Conservation (phyloP, 2,113 vertebrate species). For the Toxotes chatareus region DNA sequence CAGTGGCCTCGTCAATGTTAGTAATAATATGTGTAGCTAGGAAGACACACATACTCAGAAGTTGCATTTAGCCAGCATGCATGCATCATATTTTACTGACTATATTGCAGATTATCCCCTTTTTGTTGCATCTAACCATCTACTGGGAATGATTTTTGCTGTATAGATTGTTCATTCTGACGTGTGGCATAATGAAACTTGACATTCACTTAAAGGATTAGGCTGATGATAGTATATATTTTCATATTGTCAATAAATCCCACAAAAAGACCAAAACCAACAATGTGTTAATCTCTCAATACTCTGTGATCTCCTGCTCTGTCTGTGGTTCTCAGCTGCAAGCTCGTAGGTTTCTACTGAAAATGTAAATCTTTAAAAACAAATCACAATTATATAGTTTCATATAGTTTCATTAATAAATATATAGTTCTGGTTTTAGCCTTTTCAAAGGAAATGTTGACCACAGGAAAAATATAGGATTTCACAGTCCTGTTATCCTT, state of each 20-base stretch:
- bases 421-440: too few species aligned
- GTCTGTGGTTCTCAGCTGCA: too few species aligned
- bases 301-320: too few species aligned
- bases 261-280: too few species aligned
- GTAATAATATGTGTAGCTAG: background rate
- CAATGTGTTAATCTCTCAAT: too few species aligned
- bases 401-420: too few species aligned
- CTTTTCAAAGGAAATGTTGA: too few species aligned
- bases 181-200: background rate
- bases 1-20: background rate
- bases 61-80: background rate
- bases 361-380: too few species aligned
- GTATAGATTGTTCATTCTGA: background rate
- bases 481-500: too few species aligned
- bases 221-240: background rate
- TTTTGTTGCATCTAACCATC: background rate
- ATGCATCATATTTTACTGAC: background rate
- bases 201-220: background rate
- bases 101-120: background rate
- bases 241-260: slow-evolving; percentile 11
- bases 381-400: too few species aligned
- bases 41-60: background rate
- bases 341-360: too few species aligned
- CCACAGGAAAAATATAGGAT: too few species aligned
- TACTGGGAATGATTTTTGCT: background rate